Percentiles rank a stretch among this genome's conserved stretches.
These are phyloP conservation scores for Eueremaeus valkanovi DNA, from an alignment of 2,888 invertebrate genomes.

Conservation along the genomic window DNA sequence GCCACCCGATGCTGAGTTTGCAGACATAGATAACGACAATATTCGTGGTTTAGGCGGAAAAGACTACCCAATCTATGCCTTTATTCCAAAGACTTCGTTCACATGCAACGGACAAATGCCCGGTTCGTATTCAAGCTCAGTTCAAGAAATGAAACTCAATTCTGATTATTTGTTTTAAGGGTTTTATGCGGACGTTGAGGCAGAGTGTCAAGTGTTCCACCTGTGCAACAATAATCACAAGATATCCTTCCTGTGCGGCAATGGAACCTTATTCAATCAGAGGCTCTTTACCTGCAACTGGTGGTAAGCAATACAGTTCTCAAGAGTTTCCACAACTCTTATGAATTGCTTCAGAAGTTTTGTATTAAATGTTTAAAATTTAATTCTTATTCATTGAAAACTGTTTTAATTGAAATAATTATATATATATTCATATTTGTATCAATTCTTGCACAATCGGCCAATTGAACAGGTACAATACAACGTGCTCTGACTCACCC, in stretches of 20 bases:
- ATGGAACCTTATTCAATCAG: constrained; percentile 50
- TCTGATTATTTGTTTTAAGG: constrained; percentile 58
- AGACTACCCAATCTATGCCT: constrained; percentile 74
- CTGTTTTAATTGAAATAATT: no score
- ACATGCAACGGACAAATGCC: constrained; percentile 71
- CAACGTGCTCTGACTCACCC: constrained; percentile 5
- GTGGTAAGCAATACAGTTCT: constrained; percentile 46
- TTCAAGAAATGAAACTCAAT: neutral
- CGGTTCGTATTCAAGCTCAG: no score
- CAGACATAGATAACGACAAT: constrained; percentile 40
- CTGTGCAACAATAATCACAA: constrained; percentile 52
- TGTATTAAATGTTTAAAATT: no score
- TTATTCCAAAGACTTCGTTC: constrained; percentile 75
- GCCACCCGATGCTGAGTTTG: neutral
- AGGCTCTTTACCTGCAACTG: constrained; percentile 49
- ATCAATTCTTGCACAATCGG: no score
- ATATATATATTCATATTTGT: neutral
- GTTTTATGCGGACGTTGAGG: constrained; percentile 81
- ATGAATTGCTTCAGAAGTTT: neutral
- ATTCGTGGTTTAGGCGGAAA: constrained; percentile 66
- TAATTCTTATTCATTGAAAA: no score
- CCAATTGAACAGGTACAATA: constrained; percentile 26
- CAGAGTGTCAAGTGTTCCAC: constrained; percentile 52
- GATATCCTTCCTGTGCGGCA: constrained; percentile 60
- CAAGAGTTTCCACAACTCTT: neutral